Evolutionary conservation across 2,113 vertebrate genomes (phyloP), one percentile per base, ranked within the genome.

Genomic region (Aspiorhynchus laticeps): DNA sequence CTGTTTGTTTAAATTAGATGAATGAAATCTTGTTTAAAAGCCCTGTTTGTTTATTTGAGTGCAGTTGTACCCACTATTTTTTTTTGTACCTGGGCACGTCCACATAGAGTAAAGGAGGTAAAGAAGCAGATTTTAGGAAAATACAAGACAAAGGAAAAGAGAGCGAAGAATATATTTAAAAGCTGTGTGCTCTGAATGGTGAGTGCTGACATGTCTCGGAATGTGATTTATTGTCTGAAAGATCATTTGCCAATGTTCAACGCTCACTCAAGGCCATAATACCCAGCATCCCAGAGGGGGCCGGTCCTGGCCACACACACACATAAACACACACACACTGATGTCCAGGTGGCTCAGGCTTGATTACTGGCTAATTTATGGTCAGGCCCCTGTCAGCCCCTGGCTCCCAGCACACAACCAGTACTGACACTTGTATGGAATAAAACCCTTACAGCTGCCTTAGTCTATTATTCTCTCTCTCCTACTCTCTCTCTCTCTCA

Each of bases 301-400:
- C 84, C 3, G 48, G 33, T 71, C 2, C 41, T 86, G 43, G 17
- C 41, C 63, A 38, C 80, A 74, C 80, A 73, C 84, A 87, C 77
- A 85, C 8, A 85, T 5, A 86, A 38, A 86, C 71, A 82, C 59
- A 89, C 81, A 85, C 75, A 36, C 63, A 28, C 36, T 51, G 59
- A 48, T 67, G 69, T 74, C 26, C 84, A 86, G 83, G 71, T 79
- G 88, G 77, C 48, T 73, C 48, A 78, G 80, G 43, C 88, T 88
- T 85, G 88, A 91, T 92, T 89, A 90, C 87, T 87, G 83, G 89
- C 67, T 92, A 88, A 92, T 91, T 90, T 91, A 92, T 89, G 88
- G 76, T 89, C 77, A 48, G 83, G 82, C 80, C 46, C 63, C 85
- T 88, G 90, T 90, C 91, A 88, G 87, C 75, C 86, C 84, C 77